Evolutionary conservation across 2,113 vertebrate genomes (phyloP).

Genomic region (Garra rufa): DNA sequence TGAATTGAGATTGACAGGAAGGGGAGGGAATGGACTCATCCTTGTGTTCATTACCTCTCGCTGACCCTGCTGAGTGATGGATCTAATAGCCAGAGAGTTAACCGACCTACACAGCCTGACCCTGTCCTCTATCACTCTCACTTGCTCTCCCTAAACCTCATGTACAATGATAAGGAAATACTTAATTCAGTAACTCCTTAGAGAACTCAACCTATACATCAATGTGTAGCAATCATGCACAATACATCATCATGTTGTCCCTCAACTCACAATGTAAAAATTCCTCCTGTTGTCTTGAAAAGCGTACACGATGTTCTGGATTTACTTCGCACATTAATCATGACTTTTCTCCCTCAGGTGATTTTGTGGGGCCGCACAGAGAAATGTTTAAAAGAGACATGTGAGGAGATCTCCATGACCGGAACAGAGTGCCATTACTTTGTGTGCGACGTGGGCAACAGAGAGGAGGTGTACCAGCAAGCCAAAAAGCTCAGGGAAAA

Average conservation of each 20-base stretch:
- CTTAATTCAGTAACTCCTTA: constrained; percentile 38
- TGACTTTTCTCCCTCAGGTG: constrained; percentile 76
- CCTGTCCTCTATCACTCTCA: constrained; percentile 62
- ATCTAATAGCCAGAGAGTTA: constrained; percentile 75
- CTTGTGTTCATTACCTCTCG: constrained; percentile 81
- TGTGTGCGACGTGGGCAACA: constrained; percentile 93
- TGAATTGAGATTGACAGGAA: constrained; percentile 45
- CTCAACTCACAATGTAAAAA: not conserved
- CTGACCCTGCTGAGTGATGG: constrained; percentile 80
- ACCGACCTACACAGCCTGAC: constrained; percentile 67
- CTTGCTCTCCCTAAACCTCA: constrained; percentile 44
- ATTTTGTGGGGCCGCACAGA: constrained; percentile 97
- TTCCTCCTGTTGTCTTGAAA: not conserved
- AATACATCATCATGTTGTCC: not conserved
- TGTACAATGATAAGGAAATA: constrained; percentile 49
- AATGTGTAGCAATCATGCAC: constrained; percentile 20
- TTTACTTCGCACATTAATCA: not conserved
- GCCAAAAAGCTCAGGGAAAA: constrained; percentile 95
- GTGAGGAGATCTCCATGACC: constrained; percentile 85
- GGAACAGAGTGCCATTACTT: constrained; percentile 96
- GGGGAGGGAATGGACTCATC: constrained; percentile 46
- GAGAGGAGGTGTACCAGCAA: constrained; percentile 94
- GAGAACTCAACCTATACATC: constrained; percentile 9
- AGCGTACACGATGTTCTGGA: not conserved
- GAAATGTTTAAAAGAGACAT: constrained; percentile 90